Evolutionary conservation across 1,140 invertebrate species (phyloP).

Genomic region (Drosophila ogumai): DNA sequence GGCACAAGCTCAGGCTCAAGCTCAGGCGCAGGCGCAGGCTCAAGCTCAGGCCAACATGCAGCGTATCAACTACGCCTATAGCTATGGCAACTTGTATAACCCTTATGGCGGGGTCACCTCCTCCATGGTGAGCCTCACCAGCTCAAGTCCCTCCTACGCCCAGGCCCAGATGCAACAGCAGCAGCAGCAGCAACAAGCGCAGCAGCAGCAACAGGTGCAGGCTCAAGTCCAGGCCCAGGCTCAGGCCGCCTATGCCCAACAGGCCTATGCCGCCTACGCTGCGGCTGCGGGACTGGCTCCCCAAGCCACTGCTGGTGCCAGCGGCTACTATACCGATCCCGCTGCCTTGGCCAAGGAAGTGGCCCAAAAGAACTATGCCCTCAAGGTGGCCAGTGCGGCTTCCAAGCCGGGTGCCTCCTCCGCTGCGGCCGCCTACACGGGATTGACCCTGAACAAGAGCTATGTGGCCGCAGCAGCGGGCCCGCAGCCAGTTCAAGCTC

Average conservation of each 20-base stretch:
- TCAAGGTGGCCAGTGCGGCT: slow-evolving; percentile 86
- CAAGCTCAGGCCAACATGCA: slow-evolving; percentile 56
- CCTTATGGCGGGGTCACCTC: slow-evolving; percentile 47
- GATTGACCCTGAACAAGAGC: slow-evolving; percentile 90
- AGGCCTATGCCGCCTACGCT: slow-evolving; percentile 78
- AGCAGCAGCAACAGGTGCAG: slow-evolving; percentile 67
- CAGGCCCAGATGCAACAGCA: slow-evolving; percentile 81
- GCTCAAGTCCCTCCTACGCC: slow-evolving; percentile 46
- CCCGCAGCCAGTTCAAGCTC: slow-evolving; percentile 55
- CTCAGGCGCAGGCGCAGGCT: slow-evolving; percentile 52
- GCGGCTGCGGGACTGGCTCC: slow-evolving; percentile 70
- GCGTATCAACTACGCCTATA: slow-evolving; percentile 65
- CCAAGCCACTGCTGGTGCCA: slow-evolving; percentile 52
- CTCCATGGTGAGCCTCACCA: slow-evolving; percentile 53
- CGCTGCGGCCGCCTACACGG: slow-evolving; percentile 90
- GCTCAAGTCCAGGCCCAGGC: slow-evolving; percentile 61
- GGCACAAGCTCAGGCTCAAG: slow-evolving; percentile 44
- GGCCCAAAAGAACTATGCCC: slow-evolving; percentile 91
- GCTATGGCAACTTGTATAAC: slow-evolving; percentile 61
- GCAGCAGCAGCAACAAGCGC: slow-evolving; percentile 45
- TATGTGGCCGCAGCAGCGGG: slow-evolving; percentile 82
- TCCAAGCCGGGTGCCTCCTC: slow-evolving; percentile 45
- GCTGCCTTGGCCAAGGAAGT: slow-evolving; percentile 90
- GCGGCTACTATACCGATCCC: slow-evolving; percentile 85
- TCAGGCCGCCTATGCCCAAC: slow-evolving; percentile 80